Conservation (phyloP, 2,113 vertebrate species). For the Noturus placidus region DNA sequence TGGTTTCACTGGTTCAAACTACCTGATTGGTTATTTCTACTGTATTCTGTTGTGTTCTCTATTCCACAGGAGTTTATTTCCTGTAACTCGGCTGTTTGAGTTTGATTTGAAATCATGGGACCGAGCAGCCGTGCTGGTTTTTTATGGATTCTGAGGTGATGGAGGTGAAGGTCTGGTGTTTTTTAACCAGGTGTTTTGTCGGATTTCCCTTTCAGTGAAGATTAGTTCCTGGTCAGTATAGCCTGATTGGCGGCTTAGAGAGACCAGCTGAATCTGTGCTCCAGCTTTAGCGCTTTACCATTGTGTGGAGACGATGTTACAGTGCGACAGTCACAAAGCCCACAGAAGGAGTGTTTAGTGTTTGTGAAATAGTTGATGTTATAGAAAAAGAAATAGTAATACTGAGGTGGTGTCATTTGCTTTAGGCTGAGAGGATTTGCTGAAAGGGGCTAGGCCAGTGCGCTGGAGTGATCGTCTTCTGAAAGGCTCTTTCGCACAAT, state of each 20-base stretch:
- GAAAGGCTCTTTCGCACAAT: slow-evolving; percentile 38
- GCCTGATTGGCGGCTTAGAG: neutral
- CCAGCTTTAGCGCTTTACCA: neutral
- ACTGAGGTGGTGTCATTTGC: slow-evolving; percentile 12
- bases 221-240: neutral
- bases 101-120: neutral
- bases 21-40: too few relatives aligned
- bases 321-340: neutral
- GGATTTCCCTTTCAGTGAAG: neutral
- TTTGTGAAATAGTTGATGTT: slow-evolving; percentile 13
- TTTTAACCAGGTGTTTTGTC: neutral
- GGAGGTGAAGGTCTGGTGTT: neutral
- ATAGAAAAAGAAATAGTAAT: neutral
- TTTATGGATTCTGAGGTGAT: neutral
- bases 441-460: slow-evolving; percentile 36
- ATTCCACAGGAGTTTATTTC: neutral
- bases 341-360: slow-evolving; percentile 4
- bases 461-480: neutral
- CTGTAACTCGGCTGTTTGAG: neutral
- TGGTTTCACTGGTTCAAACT: too few relatives aligned
- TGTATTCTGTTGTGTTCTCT: neutral
- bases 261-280: neutral
- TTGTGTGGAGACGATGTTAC: neutral
- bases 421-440: slow-evolving; percentile 22
- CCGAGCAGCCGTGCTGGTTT: neutral